Conservation (phyloP, 1,140 invertebrate genomes). For the Drosophila teissieri region DNA sequence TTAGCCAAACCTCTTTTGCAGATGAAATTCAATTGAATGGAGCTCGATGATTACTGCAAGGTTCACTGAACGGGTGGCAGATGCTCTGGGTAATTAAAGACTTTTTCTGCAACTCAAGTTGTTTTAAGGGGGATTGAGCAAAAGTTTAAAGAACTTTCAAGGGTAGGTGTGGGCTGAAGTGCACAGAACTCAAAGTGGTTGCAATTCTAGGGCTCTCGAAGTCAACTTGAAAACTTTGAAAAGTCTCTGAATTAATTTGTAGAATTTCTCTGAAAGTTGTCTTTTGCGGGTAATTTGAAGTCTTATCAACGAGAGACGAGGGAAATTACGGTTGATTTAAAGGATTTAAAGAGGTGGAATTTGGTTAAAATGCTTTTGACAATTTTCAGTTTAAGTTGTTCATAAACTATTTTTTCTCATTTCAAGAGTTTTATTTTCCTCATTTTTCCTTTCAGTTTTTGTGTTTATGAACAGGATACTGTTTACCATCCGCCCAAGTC, state of each 20-base stretch:
- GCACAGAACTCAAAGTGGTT: constrained; percentile 8
- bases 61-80: constrained; percentile 40
- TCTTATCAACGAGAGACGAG: too few relatives aligned
- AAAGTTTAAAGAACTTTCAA: constrained; percentile 28
- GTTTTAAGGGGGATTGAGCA: background rate
- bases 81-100: constrained; percentile 33
- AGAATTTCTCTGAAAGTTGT: background rate
- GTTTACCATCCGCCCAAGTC: constrained; percentile 16
- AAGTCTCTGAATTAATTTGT: constrained; percentile 5
- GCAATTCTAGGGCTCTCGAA: background rate
- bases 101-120: constrained; percentile 7
- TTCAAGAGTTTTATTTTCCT: too few relatives aligned
- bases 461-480: constrained; percentile 34
- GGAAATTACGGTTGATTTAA: background rate
- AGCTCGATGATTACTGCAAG: constrained; percentile 19
- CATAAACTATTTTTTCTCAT: too few relatives aligned
- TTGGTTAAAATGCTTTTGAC: too few relatives aligned
- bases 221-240: constrained; percentile 3
- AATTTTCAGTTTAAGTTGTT: too few relatives aligned
- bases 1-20: constrained; percentile 39
- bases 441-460: background rate
- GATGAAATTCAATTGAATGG: constrained; percentile 37
- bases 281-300: background rate
- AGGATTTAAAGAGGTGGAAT: too few relatives aligned
- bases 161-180: constrained; percentile 2